Evolutionary conservation across 2,888 invertebrate species (phyloP).

Genomic region (Diogma glabrata): DNA sequence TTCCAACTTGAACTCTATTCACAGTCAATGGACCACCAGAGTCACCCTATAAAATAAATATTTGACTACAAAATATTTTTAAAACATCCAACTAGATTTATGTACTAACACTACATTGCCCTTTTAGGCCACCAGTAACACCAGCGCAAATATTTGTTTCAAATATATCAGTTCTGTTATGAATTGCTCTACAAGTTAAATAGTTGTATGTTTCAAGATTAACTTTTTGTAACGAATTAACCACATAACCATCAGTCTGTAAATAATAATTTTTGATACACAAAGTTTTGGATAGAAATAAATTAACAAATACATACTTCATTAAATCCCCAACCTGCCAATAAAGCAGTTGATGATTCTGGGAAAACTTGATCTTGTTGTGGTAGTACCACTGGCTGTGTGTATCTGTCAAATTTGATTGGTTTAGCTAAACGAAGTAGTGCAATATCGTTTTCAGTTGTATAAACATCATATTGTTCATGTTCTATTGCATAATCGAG

Average conservation of each 20-base stretch:
- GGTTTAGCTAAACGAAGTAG: background rate
- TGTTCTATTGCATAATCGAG: background rate
- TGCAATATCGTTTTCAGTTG: slow-evolving; percentile 9
- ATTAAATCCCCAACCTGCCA: slow-evolving; percentile 20
- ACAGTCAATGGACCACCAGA: slow-evolving; percentile 22
- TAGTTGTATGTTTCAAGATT: slow-evolving; percentile 20
- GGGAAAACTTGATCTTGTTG: background rate
- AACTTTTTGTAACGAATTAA: slow-evolving; percentile 25
- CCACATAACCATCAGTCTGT: slow-evolving; percentile 21
- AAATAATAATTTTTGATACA: background rate
- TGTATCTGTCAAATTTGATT: background rate
- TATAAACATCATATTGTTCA: background rate
- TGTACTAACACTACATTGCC: slow-evolving; percentile 26
- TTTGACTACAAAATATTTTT: too few species aligned
- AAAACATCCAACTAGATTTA: too few species aligned
- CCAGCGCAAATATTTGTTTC: slow-evolving; percentile 25
- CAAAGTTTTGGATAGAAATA: background rate
- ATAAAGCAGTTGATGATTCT: background rate
- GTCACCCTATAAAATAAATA: too few species aligned
- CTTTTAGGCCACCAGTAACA: slow-evolving; percentile 24
- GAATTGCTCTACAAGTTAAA: slow-evolving; percentile 20
- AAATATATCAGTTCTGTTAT: slow-evolving; percentile 17
- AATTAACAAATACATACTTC: background rate
- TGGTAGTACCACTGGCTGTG: background rate
- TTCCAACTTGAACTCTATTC: slow-evolving; percentile 20